A percentile compares a stretch with the other conserved stretches of the same genome.
Evolutionary conservation across 2,888 invertebrate species (phyloP).

Genomic region (Junonia oenone): DNA sequence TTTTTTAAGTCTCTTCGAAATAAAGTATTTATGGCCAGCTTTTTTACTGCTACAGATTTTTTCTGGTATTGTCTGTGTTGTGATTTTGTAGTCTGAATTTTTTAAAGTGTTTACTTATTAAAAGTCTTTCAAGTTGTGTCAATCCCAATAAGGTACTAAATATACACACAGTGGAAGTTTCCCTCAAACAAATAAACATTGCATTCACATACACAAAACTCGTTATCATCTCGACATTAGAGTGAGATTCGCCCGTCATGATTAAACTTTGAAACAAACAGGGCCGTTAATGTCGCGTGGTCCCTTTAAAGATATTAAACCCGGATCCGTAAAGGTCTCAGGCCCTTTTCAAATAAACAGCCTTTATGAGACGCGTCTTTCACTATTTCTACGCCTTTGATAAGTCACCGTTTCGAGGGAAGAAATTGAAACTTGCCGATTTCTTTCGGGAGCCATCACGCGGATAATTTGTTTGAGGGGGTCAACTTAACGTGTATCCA

Average conservation of each 20-base stretch:
- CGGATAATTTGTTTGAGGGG: slow-evolving; percentile 19
- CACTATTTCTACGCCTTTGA: slow-evolving; percentile 35
- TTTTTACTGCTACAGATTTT: neutral
- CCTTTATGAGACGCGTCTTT: slow-evolving; percentile 38
- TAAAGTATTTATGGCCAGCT: neutral
- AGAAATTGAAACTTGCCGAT: slow-evolving; percentile 22
- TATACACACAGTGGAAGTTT: neutral
- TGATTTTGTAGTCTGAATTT: no score
- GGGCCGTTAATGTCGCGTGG: slow-evolving; percentile 19
- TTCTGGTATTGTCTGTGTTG: neutral
- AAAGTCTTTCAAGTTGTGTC: neutral
- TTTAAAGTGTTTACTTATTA: no score
- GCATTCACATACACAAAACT: neutral
- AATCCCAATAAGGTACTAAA: neutral
- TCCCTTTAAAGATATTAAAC: slow-evolving; percentile 45
- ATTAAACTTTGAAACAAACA: slow-evolving; percentile 22
- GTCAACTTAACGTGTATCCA: slow-evolving; percentile 7
- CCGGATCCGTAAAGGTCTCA: slow-evolving; percentile 34
- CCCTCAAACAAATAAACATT: neutral
- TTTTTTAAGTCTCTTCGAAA: slow-evolving; percentile 4
- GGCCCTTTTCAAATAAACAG: slow-evolving; percentile 44
- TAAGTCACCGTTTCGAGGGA: slow-evolving; percentile 19
- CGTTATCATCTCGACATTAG: neutral
- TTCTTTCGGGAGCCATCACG: slow-evolving; percentile 9
- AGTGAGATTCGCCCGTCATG: slow-evolving; percentile 2